These are phyloP conservation scores for Mormyrus iriodes DNA, from an alignment of 2,113 vertebrate species.

Conservation along the genomic window DNA sequence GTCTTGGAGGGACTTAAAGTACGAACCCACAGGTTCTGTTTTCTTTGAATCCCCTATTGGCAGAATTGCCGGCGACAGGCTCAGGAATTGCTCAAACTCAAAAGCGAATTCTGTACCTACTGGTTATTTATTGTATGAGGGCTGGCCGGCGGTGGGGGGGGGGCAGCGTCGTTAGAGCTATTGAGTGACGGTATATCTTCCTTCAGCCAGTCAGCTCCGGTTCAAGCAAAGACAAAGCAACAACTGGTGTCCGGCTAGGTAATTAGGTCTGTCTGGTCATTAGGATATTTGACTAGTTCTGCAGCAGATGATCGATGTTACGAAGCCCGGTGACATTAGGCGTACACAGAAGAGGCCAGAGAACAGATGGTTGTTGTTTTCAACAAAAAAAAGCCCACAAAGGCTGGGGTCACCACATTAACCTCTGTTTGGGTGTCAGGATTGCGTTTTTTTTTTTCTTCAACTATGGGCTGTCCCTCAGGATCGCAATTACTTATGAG, in stretches of 20 bases:
- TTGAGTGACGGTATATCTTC: constrained; percentile 3
- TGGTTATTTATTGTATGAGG: constrained; percentile 17
- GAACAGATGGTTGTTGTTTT: constrained; percentile 5
- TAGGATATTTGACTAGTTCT: neutral
- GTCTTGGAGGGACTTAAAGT: neutral
- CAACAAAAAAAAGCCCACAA: neutral
- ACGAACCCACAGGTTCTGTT: neutral
- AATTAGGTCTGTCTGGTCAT: neutral
- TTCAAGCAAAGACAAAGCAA: neutral
- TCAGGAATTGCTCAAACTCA: neutral
- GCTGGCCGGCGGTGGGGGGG: neutral
- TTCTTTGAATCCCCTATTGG: neutral
- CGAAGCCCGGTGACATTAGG: neutral
- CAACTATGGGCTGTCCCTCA: neutral
- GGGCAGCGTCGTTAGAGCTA: neutral
- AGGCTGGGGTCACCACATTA: neutral
- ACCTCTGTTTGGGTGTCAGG: neutral
- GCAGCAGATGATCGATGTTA: neutral
- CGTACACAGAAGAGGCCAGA: neutral
- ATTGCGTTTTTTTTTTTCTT: neutral
- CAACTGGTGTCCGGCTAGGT: neutral
- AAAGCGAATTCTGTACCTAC: constrained; percentile 1
- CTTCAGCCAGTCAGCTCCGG: neutral
- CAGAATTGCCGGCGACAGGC: neutral
- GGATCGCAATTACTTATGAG: neutral